phyloP scores from a whole-genome alignment of 2,797 vertebrate species.

The Gymnothorax javanicus region DNA sequence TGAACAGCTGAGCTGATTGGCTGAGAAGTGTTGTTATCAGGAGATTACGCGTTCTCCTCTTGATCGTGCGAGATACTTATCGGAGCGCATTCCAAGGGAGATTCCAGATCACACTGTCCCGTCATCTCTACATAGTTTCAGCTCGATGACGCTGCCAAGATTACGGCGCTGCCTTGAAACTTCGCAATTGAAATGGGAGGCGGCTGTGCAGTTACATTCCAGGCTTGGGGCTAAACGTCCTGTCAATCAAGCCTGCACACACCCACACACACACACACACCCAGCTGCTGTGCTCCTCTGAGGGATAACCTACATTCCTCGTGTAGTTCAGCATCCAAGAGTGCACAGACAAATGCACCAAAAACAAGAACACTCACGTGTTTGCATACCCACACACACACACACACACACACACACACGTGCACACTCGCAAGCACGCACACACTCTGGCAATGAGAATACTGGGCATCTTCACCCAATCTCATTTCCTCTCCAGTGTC shows the following conservation, averaged over 20 bases:
- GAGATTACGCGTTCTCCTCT: not conserved
- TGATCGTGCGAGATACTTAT: not conserved
- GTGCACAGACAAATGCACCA: not conserved
- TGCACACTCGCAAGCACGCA: constrained; percentile 38
- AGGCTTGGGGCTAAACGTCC: not conserved
- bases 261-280: constrained; percentile 7
- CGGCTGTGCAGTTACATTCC: not conserved
- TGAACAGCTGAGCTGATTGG: not conserved
- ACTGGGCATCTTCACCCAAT: no score
- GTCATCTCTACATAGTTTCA: not conserved
- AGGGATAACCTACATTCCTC: no score
- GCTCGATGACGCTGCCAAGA: not conserved
- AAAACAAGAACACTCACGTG: constrained; percentile 29
- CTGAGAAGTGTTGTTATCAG: not conserved
- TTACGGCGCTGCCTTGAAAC: not conserved
- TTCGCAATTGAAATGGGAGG: not conserved
- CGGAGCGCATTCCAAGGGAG: not conserved
- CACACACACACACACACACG: constrained; percentile 22
- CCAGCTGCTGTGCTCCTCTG: not conserved
- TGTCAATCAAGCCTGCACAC: constrained; percentile 21
- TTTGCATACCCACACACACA: constrained; percentile 23
- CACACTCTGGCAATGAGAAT: constrained; percentile 13
- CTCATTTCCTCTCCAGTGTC: not conserved
- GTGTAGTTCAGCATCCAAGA: not conserved
- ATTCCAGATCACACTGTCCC: not conserved